These are phyloP conservation scores for Bombus confusus DNA, from an alignment of 1,140 invertebrate species.

Conservation along the genomic window DNA sequence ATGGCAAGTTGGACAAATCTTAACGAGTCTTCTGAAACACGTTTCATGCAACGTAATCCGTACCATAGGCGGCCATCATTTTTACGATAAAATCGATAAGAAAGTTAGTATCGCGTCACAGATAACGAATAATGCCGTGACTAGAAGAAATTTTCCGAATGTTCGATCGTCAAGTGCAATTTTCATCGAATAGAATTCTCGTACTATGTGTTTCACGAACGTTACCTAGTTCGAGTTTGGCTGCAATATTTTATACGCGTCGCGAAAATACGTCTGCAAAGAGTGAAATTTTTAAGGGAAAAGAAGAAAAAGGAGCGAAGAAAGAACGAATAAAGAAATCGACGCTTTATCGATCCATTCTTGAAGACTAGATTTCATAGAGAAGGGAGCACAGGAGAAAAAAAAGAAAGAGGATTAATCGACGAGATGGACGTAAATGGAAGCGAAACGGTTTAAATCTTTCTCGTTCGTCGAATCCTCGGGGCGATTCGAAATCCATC, in stretches of 20 bases:
- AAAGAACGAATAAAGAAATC: background rate
- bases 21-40: background rate
- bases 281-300: background rate
- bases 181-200: background rate
- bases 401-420: constrained; percentile 4
- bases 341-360: background rate
- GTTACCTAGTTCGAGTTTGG: background rate
- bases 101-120: constrained; percentile 2
- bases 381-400: no score
- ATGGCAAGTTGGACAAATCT: constrained; percentile 2
- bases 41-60: background rate
- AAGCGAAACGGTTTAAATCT: constrained; percentile 53
- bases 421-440: constrained; percentile 12
- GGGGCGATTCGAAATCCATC: constrained; percentile 40
- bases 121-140: background rate
- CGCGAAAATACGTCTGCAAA: background rate
- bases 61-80: background rate
- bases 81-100: background rate
- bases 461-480: constrained; percentile 27
- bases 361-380: background rate
- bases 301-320: background rate
- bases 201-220: background rate
- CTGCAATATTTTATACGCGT: background rate
- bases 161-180: background rate
- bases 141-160: background rate